Evolutionary conservation across 2,113 vertebrate genomes (phyloP).

Genomic region (Macrotis lagotis): DNA sequence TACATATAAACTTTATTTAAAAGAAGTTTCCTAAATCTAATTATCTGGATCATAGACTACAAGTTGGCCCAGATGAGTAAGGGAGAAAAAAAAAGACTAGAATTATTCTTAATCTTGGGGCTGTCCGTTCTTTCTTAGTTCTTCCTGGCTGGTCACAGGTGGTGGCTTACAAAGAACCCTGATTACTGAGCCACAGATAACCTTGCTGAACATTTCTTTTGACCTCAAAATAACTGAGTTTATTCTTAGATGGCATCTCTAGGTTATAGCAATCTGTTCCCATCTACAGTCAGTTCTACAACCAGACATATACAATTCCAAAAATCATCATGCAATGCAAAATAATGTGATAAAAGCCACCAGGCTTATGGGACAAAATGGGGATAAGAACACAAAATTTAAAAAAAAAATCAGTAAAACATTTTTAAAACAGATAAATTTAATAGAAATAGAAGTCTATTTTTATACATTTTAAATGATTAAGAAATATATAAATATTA

Average conservation of each 20-base stretch:
- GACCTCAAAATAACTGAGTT: neutral
- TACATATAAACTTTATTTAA: too few relatives aligned
- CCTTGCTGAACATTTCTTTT: neutral
- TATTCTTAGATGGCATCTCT: neutral
- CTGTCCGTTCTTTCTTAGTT: neutral
- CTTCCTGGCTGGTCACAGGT: neutral
- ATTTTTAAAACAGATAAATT: neutral
- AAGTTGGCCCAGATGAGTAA: neutral
- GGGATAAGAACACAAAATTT: neutral
- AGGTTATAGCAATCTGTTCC: neutral
- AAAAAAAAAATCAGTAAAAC: neutral
- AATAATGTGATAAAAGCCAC: neutral
- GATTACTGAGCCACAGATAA: neutral
- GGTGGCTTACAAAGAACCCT: neutral
- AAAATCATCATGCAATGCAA: neutral
- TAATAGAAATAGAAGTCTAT: neutral
- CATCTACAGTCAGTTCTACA: neutral
- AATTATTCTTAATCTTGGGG: neutral
- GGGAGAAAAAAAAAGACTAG: neutral
- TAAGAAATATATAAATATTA: neutral
- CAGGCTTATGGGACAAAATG: neutral
- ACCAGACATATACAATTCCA: neutral
- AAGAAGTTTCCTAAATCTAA: neutral
- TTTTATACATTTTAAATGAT: neutral
- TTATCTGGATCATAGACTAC: neutral